Conservation (phyloP, 2,113 vertebrate species). For the Oreochromis aureus region DNA sequence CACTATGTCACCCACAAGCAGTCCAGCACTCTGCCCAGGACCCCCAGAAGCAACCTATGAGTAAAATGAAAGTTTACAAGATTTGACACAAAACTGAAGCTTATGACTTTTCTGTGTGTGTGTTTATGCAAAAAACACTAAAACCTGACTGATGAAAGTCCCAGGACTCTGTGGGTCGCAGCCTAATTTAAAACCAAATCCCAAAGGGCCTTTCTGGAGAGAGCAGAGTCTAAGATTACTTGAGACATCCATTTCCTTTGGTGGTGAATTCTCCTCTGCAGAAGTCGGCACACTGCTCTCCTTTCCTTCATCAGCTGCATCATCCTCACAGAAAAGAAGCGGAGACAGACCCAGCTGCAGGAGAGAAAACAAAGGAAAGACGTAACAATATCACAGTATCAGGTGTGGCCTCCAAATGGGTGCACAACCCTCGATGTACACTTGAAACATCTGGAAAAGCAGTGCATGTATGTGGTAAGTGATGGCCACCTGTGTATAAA, state of each 20-base stretch:
- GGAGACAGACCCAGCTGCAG: constrained; percentile 85
- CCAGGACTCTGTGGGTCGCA: constrained; percentile 37
- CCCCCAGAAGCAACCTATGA: constrained; percentile 68
- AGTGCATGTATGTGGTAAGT: background rate
- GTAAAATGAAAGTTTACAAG: background rate
- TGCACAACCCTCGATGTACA: too few species aligned
- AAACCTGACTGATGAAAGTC: constrained; percentile 73
- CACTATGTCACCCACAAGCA: constrained; percentile 68
- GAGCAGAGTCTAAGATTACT: constrained; percentile 47
- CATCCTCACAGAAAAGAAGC: constrained; percentile 77
- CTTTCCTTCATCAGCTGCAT: background rate
- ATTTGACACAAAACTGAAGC: background rate
- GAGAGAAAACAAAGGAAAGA: background rate
- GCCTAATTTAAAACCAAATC: constrained; percentile 72
- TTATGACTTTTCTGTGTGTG: background rate
- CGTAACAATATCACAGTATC: background rate
- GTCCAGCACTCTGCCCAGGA: constrained; percentile 67
- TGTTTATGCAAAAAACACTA: background rate
- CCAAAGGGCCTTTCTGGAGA: constrained; percentile 50
- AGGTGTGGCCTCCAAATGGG: background rate
- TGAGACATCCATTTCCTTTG: background rate
- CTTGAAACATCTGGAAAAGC: background rate
- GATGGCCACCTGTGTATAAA: constrained; percentile 79
- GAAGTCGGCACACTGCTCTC: background rate
- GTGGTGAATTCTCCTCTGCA: background rate